Percentiles rank a stretch among this genome's conserved stretches.
Evolutionary conservation across 2,113 vertebrate species (phyloP).

Genomic region (Istiophorus platypterus): DNA sequence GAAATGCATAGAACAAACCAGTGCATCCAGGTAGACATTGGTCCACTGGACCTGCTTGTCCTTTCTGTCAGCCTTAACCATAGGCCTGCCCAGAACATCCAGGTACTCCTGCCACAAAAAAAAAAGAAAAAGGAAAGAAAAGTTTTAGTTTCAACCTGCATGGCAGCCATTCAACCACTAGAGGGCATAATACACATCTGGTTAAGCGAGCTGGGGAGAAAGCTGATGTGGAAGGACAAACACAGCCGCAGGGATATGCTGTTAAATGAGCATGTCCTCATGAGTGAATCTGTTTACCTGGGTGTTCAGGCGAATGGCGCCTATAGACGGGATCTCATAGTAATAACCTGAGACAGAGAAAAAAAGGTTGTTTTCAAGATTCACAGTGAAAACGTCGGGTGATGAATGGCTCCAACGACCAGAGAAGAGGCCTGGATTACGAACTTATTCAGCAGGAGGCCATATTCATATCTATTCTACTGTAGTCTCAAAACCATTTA

Average conservation of each 20-base stretch:
- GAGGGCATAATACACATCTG: slow-evolving; percentile 47
- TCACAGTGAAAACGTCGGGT: not conserved
- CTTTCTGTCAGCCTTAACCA: slow-evolving; percentile 91
- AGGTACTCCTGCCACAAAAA: slow-evolving; percentile 96
- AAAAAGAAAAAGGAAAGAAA: not conserved
- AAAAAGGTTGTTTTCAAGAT: not conserved
- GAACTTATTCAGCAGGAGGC: not conserved
- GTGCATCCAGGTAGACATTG: slow-evolving; percentile 96
- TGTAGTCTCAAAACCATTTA: not conserved
- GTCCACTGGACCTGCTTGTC: slow-evolving; percentile 98
- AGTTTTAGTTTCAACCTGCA: slow-evolving; percentile 12
- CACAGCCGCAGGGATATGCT: not conserved
- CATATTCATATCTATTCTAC: not conserved
- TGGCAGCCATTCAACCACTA: slow-evolving; percentile 36
- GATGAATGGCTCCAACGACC: not conserved
- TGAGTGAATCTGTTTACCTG: slow-evolving; percentile 85
- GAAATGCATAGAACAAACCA: slow-evolving; percentile 84
- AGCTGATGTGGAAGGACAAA: not conserved
- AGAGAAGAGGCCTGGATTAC: not conserved
- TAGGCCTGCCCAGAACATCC: slow-evolving; percentile 96
- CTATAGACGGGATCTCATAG: slow-evolving; percentile 98
- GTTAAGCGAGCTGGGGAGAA: not conserved
- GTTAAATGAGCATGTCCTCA: not conserved
- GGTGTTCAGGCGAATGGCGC: slow-evolving; percentile 97
- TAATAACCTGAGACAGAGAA: slow-evolving; percentile 90